Conservation (phyloP, 2,888 invertebrate genomes). For the Ernsta delagoae region DNA sequence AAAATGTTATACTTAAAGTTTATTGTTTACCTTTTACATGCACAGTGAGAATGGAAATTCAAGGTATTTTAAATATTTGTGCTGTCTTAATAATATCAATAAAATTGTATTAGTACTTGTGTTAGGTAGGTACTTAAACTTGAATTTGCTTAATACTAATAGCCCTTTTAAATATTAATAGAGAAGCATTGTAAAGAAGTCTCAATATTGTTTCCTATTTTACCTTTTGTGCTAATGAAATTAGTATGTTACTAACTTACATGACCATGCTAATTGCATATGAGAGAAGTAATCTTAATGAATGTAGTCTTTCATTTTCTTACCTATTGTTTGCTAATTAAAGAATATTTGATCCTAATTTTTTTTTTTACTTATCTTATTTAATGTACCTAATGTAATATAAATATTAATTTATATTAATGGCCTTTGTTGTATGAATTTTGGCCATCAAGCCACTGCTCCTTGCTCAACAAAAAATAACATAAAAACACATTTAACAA, state of each 20-base stretch:
- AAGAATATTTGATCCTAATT: neutral
- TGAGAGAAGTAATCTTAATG: neutral
- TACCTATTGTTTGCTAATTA: neutral
- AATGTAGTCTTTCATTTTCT: neutral
- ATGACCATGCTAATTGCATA: neutral
- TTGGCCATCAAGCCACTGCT: too few species aligned
- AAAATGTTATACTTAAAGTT: too few species aligned
- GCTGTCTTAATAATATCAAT: too few species aligned
- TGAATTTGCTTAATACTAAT: too few species aligned
- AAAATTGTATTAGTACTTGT: too few species aligned
- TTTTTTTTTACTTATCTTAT: too few species aligned
- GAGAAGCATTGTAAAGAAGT: neutral
- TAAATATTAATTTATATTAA: too few species aligned
- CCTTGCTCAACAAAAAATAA: too few species aligned
- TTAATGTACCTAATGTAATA: too few species aligned
- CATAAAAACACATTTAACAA: too few species aligned
- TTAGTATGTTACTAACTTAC: neutral
- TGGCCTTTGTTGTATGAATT: too few species aligned
- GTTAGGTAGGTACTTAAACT: too few species aligned
- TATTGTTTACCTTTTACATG: constrained; percentile 25
- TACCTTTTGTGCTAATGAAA: neutral
- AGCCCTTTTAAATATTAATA: neutral
- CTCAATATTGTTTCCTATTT: neutral
- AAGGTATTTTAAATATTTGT: constrained; percentile 23
- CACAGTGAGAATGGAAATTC: constrained; percentile 32